phyloP scores from a whole-genome alignment of 2,113 vertebrate genomes.

The Rhynchopsitta pachyrhyncha region DNA sequence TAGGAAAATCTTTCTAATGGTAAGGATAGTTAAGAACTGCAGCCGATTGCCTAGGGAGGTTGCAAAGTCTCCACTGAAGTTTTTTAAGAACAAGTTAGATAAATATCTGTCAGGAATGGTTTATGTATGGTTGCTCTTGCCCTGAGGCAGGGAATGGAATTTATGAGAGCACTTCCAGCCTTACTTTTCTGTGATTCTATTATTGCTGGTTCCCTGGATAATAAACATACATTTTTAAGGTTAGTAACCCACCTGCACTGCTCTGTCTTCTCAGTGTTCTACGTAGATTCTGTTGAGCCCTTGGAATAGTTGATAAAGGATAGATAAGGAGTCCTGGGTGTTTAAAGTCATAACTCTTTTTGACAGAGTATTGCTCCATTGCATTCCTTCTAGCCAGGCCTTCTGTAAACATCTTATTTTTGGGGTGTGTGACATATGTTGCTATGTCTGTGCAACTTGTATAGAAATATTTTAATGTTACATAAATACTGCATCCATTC shows the following conservation, averaged over 20 bases:
- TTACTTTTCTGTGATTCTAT: conserved; percentile 37
- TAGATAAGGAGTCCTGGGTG: neutral
- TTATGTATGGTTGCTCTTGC: conserved; percentile 46
- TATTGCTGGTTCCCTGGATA: conserved; percentile 29
- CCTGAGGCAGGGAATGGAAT: conserved; percentile 41
- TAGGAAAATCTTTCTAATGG: conserved; percentile 51
- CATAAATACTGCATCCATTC: neutral
- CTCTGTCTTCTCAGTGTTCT: neutral
- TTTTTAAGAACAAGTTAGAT: conserved; percentile 59
- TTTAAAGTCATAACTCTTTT: neutral
- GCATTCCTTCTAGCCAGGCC: neutral
- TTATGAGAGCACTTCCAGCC: conserved; percentile 47
- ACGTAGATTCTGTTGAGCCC: conserved; percentile 15
- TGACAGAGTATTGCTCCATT: neutral
- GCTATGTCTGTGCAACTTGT: neutral
- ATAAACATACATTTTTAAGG: conserved; percentile 19
- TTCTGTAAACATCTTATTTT: neutral
- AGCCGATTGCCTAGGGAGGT: conserved; percentile 37
- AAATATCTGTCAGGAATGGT: conserved; percentile 61
- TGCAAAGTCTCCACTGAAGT: conserved; percentile 37
- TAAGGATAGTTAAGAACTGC: conserved; percentile 27
- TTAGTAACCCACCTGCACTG: conserved; percentile 2
- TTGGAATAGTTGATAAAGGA: conserved; percentile 18
- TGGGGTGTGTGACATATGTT: neutral
- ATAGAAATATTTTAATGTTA: conserved; percentile 1